Conservation (phyloP, 2,113 vertebrate genomes). For the Cyprinodon tularosa region DNA sequence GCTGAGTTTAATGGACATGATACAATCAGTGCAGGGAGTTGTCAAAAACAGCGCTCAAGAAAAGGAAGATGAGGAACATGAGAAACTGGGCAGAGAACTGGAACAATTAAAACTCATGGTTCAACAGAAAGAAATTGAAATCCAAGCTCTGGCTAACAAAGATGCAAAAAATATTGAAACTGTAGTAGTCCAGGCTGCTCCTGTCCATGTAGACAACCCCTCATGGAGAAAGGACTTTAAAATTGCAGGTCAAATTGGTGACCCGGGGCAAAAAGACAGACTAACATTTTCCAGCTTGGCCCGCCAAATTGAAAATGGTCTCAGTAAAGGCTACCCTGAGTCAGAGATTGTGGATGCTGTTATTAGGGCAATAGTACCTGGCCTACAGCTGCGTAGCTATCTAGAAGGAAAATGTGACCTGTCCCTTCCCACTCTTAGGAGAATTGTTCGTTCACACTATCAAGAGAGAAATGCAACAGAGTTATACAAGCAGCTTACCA, state of each 20-base stretch:
- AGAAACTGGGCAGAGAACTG: background rate
- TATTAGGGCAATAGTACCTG: background rate
- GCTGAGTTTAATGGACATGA: background rate
- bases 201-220: background rate
- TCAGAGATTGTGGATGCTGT: conserved; percentile 9
- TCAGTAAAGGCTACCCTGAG: conserved; percentile 3
- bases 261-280: background rate
- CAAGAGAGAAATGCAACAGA: conserved; percentile 1
- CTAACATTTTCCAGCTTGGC: conserved; percentile 6
- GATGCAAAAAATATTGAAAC: background rate
- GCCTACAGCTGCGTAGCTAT: background rate
- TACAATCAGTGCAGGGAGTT: background rate
- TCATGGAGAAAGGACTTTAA: background rate
- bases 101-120: conserved; percentile 2
- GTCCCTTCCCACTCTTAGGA: background rate
- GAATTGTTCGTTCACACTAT: background rate
- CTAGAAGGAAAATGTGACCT: conserved; percentile 3
- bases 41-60: no score
- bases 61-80: background rate
- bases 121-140: conserved; percentile 2
- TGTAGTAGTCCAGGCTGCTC: no score
- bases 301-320: background rate
- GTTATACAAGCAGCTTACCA: conserved; percentile 1
- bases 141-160: background rate
- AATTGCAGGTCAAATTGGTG: no score